Percentiles rank a stretch among this genome's conserved stretches.
Evolutionary conservation across 2,797 vertebrate species (phyloP).

Genomic region (Thamnophis elegans): DNA sequence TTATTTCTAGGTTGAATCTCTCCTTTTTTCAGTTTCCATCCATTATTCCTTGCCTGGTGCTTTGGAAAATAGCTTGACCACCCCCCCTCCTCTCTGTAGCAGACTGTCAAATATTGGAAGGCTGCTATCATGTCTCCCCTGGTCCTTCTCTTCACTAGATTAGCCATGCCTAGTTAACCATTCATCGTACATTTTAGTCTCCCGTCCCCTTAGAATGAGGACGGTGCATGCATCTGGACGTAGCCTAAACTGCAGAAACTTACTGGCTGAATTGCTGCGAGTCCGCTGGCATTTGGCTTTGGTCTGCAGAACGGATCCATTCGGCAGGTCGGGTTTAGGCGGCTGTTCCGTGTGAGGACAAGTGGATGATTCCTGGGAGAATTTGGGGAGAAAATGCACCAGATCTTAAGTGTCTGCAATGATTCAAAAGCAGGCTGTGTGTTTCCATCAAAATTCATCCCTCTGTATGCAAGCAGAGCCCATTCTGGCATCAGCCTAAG

Average conservation of each 20-base stretch:
- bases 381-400: background rate
- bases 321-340: constrained; percentile 56
- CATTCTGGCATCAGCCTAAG: background rate
- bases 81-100: too few relatives aligned
- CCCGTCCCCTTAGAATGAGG: too few relatives aligned
- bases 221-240: background rate
- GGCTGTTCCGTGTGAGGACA: constrained; percentile 57
- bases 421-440: background rate
- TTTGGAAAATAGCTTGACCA: too few relatives aligned
- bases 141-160: too few relatives aligned
- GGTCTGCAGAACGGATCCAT: constrained; percentile 61
- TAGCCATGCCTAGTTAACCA: too few relatives aligned
- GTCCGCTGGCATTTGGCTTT: constrained; percentile 74
- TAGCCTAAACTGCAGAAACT: constrained; percentile 44
- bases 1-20: too few relatives aligned
- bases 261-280: constrained; percentile 85
- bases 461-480: background rate
- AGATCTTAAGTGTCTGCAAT: background rate
- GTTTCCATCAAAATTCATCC: background rate
- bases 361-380: constrained; percentile 56
- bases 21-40: too few relatives aligned
- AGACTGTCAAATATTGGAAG: too few relatives aligned
- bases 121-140: too few relatives aligned
- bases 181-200: too few relatives aligned
- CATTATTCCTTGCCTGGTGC: too few relatives aligned